These are phyloP conservation scores for Ruditapes philippinarum DNA, from an alignment of 1,140 invertebrate species.

Conservation along the genomic window DNA sequence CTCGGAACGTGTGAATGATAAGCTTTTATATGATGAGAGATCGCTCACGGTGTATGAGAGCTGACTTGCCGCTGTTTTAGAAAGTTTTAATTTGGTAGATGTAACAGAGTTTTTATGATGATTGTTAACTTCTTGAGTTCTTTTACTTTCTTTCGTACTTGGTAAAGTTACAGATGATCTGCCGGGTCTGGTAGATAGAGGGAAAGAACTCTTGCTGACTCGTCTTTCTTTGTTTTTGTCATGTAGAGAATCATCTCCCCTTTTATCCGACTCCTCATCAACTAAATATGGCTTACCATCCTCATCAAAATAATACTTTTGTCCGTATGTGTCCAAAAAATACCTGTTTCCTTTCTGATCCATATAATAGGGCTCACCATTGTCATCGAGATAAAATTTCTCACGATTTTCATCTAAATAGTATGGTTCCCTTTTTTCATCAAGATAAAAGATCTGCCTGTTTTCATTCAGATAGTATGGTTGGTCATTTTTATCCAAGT, in stretches of 20 bases:
- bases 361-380: too few species aligned
- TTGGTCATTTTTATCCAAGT: neutral
- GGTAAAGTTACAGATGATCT: too few species aligned
- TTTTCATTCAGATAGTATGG: slow-evolving; percentile 42
- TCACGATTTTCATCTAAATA: slow-evolving; percentile 16
- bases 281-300: slow-evolving; percentile 14
- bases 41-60: neutral
- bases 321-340: too few species aligned
- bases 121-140: neutral
- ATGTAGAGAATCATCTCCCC: neutral
- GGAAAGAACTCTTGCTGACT: too few species aligned
- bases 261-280: neutral
- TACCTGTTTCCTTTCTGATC: slow-evolving; percentile 9
- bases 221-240: neutral
- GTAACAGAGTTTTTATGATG: neutral
- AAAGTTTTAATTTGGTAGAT: neutral
- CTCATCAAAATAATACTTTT: slow-evolving; percentile 44
- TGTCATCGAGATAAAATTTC: too few species aligned
- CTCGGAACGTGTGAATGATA: slow-evolving; percentile 24
- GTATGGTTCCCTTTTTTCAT: slow-evolving; percentile 48
- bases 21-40: slow-evolving; percentile 1
- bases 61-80: neutral
- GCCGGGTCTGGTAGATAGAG: too few species aligned
- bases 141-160: too few species aligned
- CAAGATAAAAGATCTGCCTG: neutral